Evolutionary conservation across 2,888 invertebrate species (phyloP).

Genomic region (Clistopyga incitator): DNA sequence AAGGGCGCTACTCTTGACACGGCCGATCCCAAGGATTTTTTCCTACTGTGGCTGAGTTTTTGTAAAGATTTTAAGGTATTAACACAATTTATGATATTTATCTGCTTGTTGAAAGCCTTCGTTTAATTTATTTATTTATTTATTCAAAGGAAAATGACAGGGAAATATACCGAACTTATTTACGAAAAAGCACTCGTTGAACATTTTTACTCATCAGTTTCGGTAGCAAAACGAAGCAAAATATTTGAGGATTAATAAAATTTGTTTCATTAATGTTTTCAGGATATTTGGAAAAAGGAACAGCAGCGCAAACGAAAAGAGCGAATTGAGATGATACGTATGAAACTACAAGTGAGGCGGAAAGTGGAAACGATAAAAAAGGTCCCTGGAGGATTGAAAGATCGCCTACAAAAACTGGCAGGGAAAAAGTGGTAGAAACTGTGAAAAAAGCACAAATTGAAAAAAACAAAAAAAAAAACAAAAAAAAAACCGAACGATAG

Average conservation of each 20-base stretch:
- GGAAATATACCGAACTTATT: too few species aligned
- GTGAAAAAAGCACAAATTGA: slow-evolving; percentile 38
- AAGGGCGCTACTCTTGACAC: slow-evolving; percentile 89
- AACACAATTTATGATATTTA: too few species aligned
- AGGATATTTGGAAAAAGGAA: slow-evolving; percentile 96
- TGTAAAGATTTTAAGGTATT: slow-evolving; percentile 93
- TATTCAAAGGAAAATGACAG: too few species aligned
- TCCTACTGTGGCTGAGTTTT: slow-evolving; percentile 94
- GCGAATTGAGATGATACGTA: slow-evolving; percentile 76
- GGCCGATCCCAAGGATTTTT: slow-evolving; percentile 93
- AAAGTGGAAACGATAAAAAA: slow-evolving; percentile 81
- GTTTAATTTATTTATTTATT: too few species aligned
- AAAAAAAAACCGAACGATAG: slow-evolving; percentile 5
- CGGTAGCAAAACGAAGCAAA: too few species aligned
- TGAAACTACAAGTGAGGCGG: slow-evolving; percentile 73
- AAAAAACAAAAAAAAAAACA: too few species aligned
- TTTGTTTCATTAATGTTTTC: neutral
- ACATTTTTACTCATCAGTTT: too few species aligned
- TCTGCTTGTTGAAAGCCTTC: too few species aligned
- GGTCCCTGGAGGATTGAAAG: slow-evolving; percentile 88
- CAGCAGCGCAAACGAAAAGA: slow-evolving; percentile 93
- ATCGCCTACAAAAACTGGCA: slow-evolving; percentile 87
- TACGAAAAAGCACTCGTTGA: too few species aligned
- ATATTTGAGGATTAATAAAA: too few species aligned
- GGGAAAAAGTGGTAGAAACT: slow-evolving; percentile 76